These are phyloP conservation scores for Halyomorpha halys DNA, from an alignment of 1,140 invertebrate genomes.

Conservation along the genomic window DNA sequence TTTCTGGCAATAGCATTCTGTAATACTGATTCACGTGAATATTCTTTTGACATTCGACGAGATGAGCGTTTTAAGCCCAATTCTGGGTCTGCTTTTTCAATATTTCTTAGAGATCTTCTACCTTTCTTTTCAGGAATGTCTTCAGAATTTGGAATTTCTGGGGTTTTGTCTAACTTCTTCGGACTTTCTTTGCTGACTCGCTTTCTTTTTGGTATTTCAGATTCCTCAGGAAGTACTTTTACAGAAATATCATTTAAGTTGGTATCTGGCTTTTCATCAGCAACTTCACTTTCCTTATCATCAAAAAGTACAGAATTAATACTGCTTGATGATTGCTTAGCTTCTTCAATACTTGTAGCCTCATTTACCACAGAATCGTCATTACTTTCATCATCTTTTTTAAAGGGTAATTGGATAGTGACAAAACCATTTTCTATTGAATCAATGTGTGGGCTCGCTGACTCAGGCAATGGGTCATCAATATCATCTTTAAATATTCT, in stretches of 20 bases:
- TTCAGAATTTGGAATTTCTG: background rate
- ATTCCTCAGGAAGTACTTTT: background rate
- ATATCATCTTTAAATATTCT: background rate
- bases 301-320: too few relatives aligned
- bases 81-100: slow-evolving; percentile 5
- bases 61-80: slow-evolving; percentile 33
- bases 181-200: background rate
- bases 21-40: slow-evolving; percentile 33
- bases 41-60: slow-evolving; percentile 33
- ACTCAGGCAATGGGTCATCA: background rate
- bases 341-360: background rate
- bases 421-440: background rate
- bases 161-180: background rate
- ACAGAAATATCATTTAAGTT: background rate
- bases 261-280: background rate
- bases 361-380: background rate
- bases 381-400: background rate
- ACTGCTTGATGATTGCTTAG: background rate
- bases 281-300: background rate
- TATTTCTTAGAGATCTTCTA: slow-evolving; percentile 1
- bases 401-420: too few relatives aligned
- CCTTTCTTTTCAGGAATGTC: slow-evolving; percentile 14
- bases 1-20: slow-evolving; percentile 36
- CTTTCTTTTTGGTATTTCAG: slow-evolving; percentile 5
- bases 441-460: background rate